phyloP scores from a whole-genome alignment of 2,888 invertebrate genomes.

The Hofmannophila pseudospretella region DNA sequence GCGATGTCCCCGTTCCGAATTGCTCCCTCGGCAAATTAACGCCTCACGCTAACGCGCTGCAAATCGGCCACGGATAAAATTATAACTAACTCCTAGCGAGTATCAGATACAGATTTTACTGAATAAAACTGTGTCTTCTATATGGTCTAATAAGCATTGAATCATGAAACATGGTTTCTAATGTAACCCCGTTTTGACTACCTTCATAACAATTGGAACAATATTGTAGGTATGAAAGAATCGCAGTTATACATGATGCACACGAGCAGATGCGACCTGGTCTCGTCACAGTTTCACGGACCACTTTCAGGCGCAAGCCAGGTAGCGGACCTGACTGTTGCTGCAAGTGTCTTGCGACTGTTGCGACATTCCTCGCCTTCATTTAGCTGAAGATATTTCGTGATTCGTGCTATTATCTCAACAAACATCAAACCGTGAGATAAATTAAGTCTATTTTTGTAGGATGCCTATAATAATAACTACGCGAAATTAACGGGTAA shows the following conservation, averaged over 20 bases:
- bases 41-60: conserved; percentile 41
- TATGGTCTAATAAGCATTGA: conserved; percentile 12
- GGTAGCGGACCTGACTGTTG: conserved; percentile 38
- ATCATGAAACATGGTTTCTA: too few relatives aligned
- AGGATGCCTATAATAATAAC: too few relatives aligned
- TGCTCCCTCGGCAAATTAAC: conserved; percentile 64
- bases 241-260: conserved; percentile 25
- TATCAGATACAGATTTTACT: not conserved
- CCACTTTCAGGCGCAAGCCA: conserved; percentile 58
- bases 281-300: conserved; percentile 57
- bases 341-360: conserved; percentile 18
- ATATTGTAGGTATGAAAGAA: too few relatives aligned
- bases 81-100: conserved; percentile 18
- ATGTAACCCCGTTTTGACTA: conserved; percentile 12
- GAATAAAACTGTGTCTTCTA: not conserved
- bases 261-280: conserved; percentile 44
- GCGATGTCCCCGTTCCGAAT: conserved; percentile 65
- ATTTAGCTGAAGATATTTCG: conserved; percentile 28
- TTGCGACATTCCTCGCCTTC: conserved; percentile 26
- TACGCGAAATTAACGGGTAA: too few relatives aligned
- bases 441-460: not conserved
- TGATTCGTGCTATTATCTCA: conserved; percentile 15
- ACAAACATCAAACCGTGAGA: conserved; percentile 6
- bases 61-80: conserved; percentile 43
- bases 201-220: conserved; percentile 22